These are phyloP conservation scores for Drosophila virilis DNA, from an alignment of 1,140 invertebrate genomes.

Conservation along the genomic window DNA sequence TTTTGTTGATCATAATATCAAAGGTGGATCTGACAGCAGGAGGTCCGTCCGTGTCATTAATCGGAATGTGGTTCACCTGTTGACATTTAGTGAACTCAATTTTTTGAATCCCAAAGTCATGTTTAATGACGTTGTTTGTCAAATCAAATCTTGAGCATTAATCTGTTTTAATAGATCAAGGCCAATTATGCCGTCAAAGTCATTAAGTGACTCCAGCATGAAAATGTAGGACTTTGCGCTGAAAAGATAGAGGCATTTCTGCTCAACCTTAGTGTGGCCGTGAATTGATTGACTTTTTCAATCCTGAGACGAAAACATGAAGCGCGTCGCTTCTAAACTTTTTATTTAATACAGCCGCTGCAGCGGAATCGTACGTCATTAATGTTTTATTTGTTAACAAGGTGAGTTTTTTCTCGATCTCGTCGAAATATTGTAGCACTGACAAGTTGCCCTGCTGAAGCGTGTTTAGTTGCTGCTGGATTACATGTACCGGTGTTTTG, in stretches of 20 bases:
- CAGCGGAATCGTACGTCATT: no score
- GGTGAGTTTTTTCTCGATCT: no score
- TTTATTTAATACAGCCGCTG: no score
- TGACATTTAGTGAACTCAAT: not conserved
- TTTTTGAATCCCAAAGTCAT: not conserved
- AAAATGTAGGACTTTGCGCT: not conserved
- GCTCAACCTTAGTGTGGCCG: constrained; percentile 4
- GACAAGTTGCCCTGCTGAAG: no score
- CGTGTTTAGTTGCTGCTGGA: no score
- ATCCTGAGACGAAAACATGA: no score
- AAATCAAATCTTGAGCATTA: not conserved
- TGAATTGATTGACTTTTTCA: not conserved
- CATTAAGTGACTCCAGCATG: constrained; percentile 7
- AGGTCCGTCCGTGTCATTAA: not conserved
- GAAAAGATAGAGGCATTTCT: not conserved
- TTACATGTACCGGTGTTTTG: no score
- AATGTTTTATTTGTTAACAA: no score
- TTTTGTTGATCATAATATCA: constrained; percentile 8
- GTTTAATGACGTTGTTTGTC: not conserved
- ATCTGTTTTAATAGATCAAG: not conserved
- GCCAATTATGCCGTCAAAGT: no score
- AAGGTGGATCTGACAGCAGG: no score
- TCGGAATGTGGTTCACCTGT: not conserved
- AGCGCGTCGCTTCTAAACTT: no score
- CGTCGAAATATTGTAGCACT: no score